Evolutionary conservation across 1,140 invertebrate genomes (phyloP), one percentile per base, ranked within the genome.

Genomic region (Drosophila gunungcola): DNA sequence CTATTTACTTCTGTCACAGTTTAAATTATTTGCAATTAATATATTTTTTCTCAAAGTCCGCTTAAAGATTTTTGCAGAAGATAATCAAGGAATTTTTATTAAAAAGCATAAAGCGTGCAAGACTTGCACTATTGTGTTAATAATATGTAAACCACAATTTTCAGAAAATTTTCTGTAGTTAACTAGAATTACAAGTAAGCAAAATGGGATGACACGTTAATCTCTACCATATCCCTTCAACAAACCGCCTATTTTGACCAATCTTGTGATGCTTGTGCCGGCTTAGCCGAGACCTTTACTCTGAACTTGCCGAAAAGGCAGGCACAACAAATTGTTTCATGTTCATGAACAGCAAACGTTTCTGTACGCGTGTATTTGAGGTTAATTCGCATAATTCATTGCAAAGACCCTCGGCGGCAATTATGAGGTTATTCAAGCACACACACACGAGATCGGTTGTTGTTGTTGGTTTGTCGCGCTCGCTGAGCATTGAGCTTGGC

Each of bases 371-470:
- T 62, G 54, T 73, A 48, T 89, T 89, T 89, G 77, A 89, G 84
- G 84, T 84, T 89, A 89, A 89, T 80, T 89, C 84, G 85, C 84
- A 89, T 89, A 89, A 89, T 89, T 89, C 84, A 89, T 89, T 89
- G 84, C 84, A 89, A 89, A 84, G 84, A 84, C 84, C 84, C 84
- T 89, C 84, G 79, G 76, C 69, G 84, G 85, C 84, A 89, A 89
- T 89, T 89, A 89, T 89, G 84, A 89, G 84, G 84, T 89, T 89
- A 84, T 84, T 89, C 77, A 77, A 56, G 73, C 79, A 63, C 61
- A 60, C 53, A 67, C 53, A 34, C 64, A 52, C 11, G 43, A 51
- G 49, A 52, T 52, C 49, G 49, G 13, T 48, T 4, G 70, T 64
- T 4, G 70, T 64, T 61, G 78, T 45, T 80, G 78, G 62, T 57